Base-by-base conservation (phyloP, 23 tunicate species). In the Pegea sp. region DNA sequence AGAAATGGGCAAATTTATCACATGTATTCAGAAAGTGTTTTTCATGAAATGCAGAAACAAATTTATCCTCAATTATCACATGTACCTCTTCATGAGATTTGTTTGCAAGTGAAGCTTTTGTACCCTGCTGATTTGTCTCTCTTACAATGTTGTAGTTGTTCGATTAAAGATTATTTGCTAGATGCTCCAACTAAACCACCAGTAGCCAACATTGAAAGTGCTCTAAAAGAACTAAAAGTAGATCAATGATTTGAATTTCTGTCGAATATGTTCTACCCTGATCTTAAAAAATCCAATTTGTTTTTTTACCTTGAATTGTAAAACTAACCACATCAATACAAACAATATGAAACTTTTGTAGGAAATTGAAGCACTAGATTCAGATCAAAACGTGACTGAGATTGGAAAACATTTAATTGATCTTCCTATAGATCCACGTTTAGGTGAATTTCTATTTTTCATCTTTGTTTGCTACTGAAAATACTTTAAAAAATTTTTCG, bases 401-500 rank as follows among this genome's bases (percentile, higher is more conserved):
- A 68, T 90, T 4, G 98, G 98, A 22, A 72, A 77, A 28, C 98
- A 77, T 66, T 33, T 90, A 5, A 77, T 90, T 29, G 98, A 90
- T 34, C 57, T 90, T 18, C 98, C 98, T 21, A 71, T 90, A 29
- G 98, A 90, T 26, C 98, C 98, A 2, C 50, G 91, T 38, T 64
- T 90, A n/a, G 98, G 98, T 67, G 21, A 58, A 42, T 34, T 4
- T n/a, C n/a, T n/a, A n/a, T n/a, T n/a, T n/a, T n/a, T n/a, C n/a
- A n/a, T n/a, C n/a, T n/a, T n/a, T n/a, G n/a, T n/a, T n/a, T n/a
- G n/a, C n/a, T n/a, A n/a, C n/a, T n/a, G n/a, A n/a, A n/a, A n/a
- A 16, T 38, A 38, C 11, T 38, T 38, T 8, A 38, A 38, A 38
- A 8, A 38, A 8, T 38, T 38, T 38, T 38, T 38, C 16, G 11